Percentiles rank a stretch among this genome's conserved stretches.
phyloP scores from a whole-genome alignment of 2,888 invertebrate species.

The Luperina testacea region DNA sequence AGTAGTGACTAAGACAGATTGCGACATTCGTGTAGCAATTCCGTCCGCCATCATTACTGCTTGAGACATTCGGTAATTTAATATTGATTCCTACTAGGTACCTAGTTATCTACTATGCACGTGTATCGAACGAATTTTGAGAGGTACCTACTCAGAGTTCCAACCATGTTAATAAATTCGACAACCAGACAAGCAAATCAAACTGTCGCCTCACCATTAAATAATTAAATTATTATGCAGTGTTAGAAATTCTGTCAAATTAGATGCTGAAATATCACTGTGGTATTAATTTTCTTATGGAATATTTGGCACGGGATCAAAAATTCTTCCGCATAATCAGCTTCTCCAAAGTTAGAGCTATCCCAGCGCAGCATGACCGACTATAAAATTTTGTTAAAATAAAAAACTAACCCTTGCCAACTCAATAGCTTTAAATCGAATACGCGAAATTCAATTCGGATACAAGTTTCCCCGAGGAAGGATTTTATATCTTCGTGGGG shows the following conservation, averaged over 20 bases:
- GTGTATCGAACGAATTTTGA: constrained; percentile 22
- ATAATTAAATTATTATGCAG: constrained; percentile 42
- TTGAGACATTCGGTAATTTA: constrained; percentile 46
- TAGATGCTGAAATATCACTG: constrained; percentile 49
- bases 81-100: constrained; percentile 34
- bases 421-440: constrained; percentile 67
- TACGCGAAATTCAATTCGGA: constrained; percentile 71
- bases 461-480: constrained; percentile 63
- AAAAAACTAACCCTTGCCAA: constrained; percentile 52
- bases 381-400: constrained; percentile 49
- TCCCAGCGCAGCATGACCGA: constrained; percentile 24
- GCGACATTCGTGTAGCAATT: constrained; percentile 36
- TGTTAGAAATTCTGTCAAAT: constrained; percentile 53
- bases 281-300: constrained; percentile 62
- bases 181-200: constrained; percentile 4
- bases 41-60: constrained; percentile 32
- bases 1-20: constrained; percentile 49
- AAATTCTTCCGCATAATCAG: constrained; percentile 58
- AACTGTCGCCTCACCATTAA: constrained; percentile 16
- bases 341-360: constrained; percentile 40
- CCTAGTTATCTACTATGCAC: constrained; percentile 10
- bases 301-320: constrained; percentile 68
- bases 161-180: constrained; percentile 20
- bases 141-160: constrained; percentile 1
- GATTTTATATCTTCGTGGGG: constrained; percentile 68